Evolutionary conservation across 1,140 invertebrate genomes (phyloP).

Genomic region (Pentalonia nigronervosa): DNA sequence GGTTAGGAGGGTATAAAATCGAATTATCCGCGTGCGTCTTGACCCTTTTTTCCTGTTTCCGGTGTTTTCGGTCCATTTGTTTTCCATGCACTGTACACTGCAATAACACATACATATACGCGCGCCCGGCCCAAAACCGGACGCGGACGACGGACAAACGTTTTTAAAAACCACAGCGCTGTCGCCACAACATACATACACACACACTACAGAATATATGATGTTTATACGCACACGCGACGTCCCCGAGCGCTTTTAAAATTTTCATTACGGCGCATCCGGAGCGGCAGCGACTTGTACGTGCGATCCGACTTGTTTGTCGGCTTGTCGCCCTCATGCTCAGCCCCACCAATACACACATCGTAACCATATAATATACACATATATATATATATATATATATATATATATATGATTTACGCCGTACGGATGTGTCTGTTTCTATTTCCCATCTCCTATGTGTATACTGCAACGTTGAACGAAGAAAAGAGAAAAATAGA

Average conservation of each 20-base stretch:
- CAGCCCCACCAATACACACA: neutral
- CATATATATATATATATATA: neutral
- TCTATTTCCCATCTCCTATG: neutral
- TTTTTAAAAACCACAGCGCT: conserved; percentile 37
- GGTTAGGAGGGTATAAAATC: neutral
- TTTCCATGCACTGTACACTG: neutral
- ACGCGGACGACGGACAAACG: neutral
- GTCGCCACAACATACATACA: neutral
- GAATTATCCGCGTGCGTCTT: conserved; percentile 44
- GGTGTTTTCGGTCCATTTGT: conserved; percentile 54
- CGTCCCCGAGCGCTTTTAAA: conserved; percentile 50
- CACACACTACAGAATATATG: neutral
- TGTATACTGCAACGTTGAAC: no score
- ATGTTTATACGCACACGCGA: neutral
- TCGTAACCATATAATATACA: neutral
- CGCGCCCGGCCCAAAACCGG: neutral
- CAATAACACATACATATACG: neutral
- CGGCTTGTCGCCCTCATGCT: neutral
- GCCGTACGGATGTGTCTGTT: conserved; percentile 42
- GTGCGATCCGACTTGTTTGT: conserved; percentile 41
- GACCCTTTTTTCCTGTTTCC: conserved; percentile 54
- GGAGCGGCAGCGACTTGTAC: neutral
- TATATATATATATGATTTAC: conserved; percentile 30
- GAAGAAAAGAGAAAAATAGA: neutral
- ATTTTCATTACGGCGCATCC: conserved; percentile 51